Evolutionary conservation across 2,797 vertebrate genomes (phyloP), one percentile per base, ranked within the genome.

Genomic region (Lacerta viridis): DNA sequence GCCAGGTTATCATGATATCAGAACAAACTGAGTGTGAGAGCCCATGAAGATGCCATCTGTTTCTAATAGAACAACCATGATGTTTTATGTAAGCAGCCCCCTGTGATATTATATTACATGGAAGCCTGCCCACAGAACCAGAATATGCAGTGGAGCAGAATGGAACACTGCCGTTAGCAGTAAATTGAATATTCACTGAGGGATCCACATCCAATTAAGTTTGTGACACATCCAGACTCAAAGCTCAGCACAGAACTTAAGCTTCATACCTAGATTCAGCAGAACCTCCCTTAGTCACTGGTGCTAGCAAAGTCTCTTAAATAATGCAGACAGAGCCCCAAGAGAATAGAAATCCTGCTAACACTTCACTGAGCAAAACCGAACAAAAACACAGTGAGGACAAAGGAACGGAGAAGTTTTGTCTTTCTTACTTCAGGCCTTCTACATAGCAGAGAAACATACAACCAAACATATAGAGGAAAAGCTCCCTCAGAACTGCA

Each of bases 31-130:
- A 88, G 80, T 76, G 75, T 33, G 64, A 84, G 81, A 84, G 36
- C 66, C 72, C 46, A 83, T 71, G 36, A 78, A 78, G 81, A 71
- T 69, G 50, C 87, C 81, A 84, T 84, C 81, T 88, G 87, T 88
- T 84, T 79, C 33, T 78, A 50, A 64, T n/a, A 27, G 81, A 84
- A 29, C 59, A 78, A 84, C 75, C 36, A 71, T 61, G 61, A 64
- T n/a, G 74, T 71, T 84, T 84, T 84, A 84, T 78, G 36, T 23
- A 5, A 78, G 33, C 27, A 84, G 15, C 33, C 75, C 43, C 81
- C 46, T 71, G 74, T n/a, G 75, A 84, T 84, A 79, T 71, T 55
- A 84, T 69, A 71, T 88, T 84, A 66, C 18, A 79, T 84, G 87
- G 74, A 78, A 39, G 59, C 61, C n/a, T 69, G 81, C 64, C 75